phyloP scores from a whole-genome alignment of 2,888 invertebrate genomes.

The Nycteola revayana region DNA sequence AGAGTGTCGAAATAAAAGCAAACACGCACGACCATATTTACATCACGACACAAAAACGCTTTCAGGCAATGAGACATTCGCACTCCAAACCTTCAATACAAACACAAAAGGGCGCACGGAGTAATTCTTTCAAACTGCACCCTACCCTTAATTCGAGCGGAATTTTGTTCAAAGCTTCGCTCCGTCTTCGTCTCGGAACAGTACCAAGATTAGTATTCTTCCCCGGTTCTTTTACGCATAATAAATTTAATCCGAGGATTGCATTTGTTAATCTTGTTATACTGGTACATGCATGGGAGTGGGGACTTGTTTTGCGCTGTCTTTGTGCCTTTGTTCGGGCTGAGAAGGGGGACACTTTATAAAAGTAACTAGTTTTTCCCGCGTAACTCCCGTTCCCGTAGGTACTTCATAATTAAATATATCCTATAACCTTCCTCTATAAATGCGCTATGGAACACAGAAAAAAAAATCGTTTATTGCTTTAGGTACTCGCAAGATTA shows the following conservation, averaged over 20 bases:
- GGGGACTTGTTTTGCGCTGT: constrained; percentile 7
- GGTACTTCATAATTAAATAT: no score
- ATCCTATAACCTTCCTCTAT: no score
- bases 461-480: no score
- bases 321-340: constrained; percentile 2
- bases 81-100: constrained; percentile 1
- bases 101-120: constrained; percentile 1
- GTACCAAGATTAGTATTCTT: constrained; percentile 33
- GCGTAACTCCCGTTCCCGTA: no score
- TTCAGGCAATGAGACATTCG: background rate
- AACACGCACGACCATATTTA: no score
- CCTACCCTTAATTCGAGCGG: constrained; percentile 36
- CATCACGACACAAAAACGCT: background rate
- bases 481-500: no score
- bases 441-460: no score
- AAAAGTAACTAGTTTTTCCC: no score
- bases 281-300: constrained; percentile 21
- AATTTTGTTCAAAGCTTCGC: constrained; percentile 30
- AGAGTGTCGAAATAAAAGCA: no score
- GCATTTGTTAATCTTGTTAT: constrained; percentile 40
- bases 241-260: constrained; percentile 41
- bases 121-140: constrained; percentile 33
- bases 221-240: constrained; percentile 36
- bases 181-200: constrained; percentile 7
- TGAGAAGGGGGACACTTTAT: no score